Base-by-base conservation (phyloP, 2,888 invertebrate genomes). In the Tortricodes alternella region DNA sequence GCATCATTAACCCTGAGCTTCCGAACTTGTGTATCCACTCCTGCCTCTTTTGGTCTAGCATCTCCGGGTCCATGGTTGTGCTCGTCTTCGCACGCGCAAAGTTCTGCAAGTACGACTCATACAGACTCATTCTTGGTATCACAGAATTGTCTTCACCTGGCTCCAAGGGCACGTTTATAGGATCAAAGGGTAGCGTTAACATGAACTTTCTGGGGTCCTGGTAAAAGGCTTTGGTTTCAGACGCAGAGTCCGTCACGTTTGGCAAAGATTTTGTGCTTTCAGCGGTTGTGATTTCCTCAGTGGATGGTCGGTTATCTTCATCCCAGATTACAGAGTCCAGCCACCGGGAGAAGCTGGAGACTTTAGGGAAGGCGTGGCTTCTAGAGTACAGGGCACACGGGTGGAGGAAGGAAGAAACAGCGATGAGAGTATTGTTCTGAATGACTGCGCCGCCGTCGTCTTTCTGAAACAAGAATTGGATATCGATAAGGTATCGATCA, bases 401-500 rank as follows among this genome's bases (percentile, higher is more conserved):
- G 69, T 87, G 84, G 35, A 80, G 64, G 68, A 85, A 89, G 0
- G 79, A 71, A 0, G 89, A 70, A 13, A 90, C 62, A 0, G 74
- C 89, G 8, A 90, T 65, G 0, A 90, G 68, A 0, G 85, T 88
- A 65, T 83, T 78, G 75, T 89, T 89, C 41, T 90, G 89, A 24
- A 89, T 73, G 0, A 89, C 82, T 1, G 89, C 85, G 0, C 89
- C 89, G 1, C 89, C 89, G 60, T 89, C 83, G 76, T 90, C 89
- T 71, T 71, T 83, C 89, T 90, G 79, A 2, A 74, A 80, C 0
- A 35, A 44, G 18, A 27, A 18, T 34, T 7, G 15, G 3, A 8
- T 3, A 8, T 6, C 0, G 32, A 32, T 3, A 19, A 15, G 18
- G n/a, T n/a, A n/a, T n/a, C n/a, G n/a, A n/a, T 44, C 16, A 38